Evolutionary conservation across 2,113 vertebrate species (phyloP).

Genomic region (Monarcha castaneiventris): DNA sequence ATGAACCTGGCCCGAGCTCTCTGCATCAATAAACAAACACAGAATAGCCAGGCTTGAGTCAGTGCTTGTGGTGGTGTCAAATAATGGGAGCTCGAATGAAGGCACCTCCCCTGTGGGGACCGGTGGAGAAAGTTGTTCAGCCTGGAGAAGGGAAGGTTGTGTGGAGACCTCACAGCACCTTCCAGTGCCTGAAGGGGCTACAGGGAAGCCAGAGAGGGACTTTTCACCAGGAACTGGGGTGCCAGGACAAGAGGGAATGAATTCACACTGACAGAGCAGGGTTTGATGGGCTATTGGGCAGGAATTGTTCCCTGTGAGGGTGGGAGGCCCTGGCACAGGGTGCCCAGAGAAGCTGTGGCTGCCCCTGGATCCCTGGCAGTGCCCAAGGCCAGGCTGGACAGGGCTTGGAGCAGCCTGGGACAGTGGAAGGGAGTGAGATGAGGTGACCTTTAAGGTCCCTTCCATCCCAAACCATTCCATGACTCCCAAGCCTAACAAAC

Average conservation of each 20-base stretch:
- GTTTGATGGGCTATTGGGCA: accelerated
- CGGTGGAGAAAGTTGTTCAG: accelerated
- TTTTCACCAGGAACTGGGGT: background rate
- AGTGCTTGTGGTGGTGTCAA: background rate
- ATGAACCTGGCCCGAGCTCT: background rate
- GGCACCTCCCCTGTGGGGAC: accelerated
- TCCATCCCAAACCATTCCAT: background rate
- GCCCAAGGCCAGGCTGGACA: accelerated
- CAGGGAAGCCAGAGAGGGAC: too few species aligned
- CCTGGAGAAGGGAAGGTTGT: background rate
- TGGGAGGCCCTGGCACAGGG: background rate
- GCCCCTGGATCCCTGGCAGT: background rate
- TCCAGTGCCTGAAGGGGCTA: background rate
- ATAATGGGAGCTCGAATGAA: background rate
- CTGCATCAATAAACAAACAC: background rate
- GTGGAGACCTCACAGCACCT: background rate
- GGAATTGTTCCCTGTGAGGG: accelerated
- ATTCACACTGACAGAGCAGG: background rate
- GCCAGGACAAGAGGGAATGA: background rate
- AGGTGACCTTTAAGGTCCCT: background rate
- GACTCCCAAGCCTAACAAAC: background rate
- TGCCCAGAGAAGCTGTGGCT: background rate
- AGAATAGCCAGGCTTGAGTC: background rate
- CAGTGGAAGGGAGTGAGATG: accelerated
- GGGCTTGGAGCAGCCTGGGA: accelerated